Evolutionary conservation across 2,888 invertebrate genomes (phyloP).

Genomic region (Macroteleia sp.): DNA sequence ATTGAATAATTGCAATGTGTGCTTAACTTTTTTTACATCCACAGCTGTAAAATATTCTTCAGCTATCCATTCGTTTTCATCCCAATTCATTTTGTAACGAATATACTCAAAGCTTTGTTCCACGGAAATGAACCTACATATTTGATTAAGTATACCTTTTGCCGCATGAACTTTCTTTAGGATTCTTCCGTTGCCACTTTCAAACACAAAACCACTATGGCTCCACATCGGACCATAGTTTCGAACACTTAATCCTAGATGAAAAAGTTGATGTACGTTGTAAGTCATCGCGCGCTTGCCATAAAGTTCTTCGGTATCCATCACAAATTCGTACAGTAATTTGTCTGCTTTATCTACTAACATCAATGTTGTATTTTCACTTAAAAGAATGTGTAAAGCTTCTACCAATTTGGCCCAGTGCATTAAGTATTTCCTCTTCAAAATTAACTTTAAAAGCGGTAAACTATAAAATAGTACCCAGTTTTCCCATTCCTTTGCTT

Average conservation of each 20-base stretch:
- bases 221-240: constrained; percentile 49
- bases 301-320: no score
- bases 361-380: no score
- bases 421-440: no score
- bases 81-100: constrained; percentile 10
- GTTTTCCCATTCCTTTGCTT: no score
- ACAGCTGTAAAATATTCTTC: constrained; percentile 12
- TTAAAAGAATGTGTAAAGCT: no score
- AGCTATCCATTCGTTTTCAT: constrained; percentile 5
- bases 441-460: no score
- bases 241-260: constrained; percentile 37
- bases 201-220: constrained; percentile 42
- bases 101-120: constrained; percentile 23
- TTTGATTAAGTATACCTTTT: constrained; percentile 44
- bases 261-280: constrained; percentile 43
- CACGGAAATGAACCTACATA: constrained; percentile 8
- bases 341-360: no score
- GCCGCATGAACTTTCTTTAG: constrained; percentile 38
- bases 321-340: no score
- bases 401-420: no score
- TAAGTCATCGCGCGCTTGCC: no score
- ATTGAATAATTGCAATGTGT: constrained; percentile 3
- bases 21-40: constrained; percentile 8
- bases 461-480: no score
- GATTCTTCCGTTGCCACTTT: constrained; percentile 28